Evolutionary conservation across 2,113 vertebrate species (phyloP).

Genomic region (Sclerurus mexicanus): DNA sequence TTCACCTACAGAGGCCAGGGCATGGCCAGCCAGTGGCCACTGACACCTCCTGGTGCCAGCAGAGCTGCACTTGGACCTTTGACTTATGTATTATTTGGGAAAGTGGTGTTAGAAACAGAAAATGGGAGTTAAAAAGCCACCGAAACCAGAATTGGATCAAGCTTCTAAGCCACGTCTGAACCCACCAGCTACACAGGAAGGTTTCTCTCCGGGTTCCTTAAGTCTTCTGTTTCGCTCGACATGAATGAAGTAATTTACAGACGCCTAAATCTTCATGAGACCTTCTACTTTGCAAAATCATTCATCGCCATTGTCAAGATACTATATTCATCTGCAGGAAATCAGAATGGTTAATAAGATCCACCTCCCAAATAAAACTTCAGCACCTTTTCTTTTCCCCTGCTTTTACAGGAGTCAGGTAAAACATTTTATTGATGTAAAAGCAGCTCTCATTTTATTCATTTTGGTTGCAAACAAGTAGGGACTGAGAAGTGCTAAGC

Average conservation of each 20-base stretch:
- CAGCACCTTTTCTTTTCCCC: neutral
- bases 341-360: neutral
- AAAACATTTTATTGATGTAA: neutral
- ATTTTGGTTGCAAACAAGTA: neutral
- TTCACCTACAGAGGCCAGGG: neutral
- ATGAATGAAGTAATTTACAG: neutral
- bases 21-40: neutral
- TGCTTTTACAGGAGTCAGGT: neutral
- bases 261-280: neutral
- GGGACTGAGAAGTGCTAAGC: neutral
- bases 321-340: neutral
- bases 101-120: neutral
- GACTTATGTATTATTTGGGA: neutral
- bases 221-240: neutral
- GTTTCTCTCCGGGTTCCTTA: neutral
- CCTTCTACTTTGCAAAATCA: conserved; percentile 25
- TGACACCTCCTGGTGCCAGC: neutral
- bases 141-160: neutral
- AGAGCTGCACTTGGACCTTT: neutral
- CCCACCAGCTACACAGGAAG: neutral
- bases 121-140: neutral
- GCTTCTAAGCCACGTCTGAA: neutral
- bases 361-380: neutral
- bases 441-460: neutral
- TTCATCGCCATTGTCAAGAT: neutral